Base-by-base conservation (phyloP, 2,888 invertebrate genomes). In the Oegoconia quadripuncta region DNA sequence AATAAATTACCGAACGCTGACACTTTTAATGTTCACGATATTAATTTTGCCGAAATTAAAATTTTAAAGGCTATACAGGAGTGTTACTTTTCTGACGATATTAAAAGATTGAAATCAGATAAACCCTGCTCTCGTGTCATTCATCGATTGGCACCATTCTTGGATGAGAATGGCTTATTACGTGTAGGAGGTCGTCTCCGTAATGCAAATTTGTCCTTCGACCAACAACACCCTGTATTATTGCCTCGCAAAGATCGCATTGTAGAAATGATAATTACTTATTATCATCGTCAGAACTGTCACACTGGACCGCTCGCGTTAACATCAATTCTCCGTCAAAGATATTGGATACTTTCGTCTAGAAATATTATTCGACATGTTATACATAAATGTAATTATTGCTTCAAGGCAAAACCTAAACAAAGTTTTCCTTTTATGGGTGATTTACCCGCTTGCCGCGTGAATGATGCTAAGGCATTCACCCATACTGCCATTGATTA, bases 331-430 rank as follows among this genome's bases (percentile, higher is more conserved):
- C 18, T 39, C 16, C 11, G 33, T 18, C 39, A 39, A 9, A 31
- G 29, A 6, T 44, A 29, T 32, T 44, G 43, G 37, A 39, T 43
- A 11, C 23, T 43, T 30, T 39, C 36, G 17, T 33, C 34, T 3
- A 20, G 43, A 9, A 23, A n/a, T 13, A 5, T 31, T 8, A 16
- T 43, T 14, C 13, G 12, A 9, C 23, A 9, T 16, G 15, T 3
- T 13, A 25, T 17, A 13, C 29, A 27, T 15, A 20, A 22, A 16
- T 39, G 33, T 15, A 28, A 28, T 20, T 5, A n/a, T 15, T 34
- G 39, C 11, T 39, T 39, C 17, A 11, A 16, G 8, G 9, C 17
- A n/a, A 17, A 22, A 28, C 30, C 37, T 6, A 25, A 13, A 14
- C 23, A 13, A 20, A 15, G 28, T 20, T 26, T 14, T 20, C 33